A percentile compares a stretch with the other conserved stretches of the same genome.
These are phyloP conservation scores for Cricetomys ansorgei DNA, from an alignment of 2,113 vertebrate genomes.

Conservation along the genomic window DNA sequence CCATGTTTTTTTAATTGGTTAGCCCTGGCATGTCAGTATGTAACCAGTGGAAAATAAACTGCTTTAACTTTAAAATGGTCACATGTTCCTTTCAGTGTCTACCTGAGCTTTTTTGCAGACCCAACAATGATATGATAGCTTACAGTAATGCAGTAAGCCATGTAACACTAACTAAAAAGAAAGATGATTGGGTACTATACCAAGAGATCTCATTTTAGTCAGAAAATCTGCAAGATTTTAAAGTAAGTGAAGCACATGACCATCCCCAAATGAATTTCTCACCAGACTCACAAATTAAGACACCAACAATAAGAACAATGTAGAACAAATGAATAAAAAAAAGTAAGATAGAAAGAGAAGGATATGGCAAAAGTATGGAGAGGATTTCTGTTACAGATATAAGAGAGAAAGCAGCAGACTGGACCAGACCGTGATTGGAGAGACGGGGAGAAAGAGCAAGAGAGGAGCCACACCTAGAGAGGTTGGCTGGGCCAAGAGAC, in stretches of 20 bases:
- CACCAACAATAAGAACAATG: background rate
- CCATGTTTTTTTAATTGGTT: too few species aligned
- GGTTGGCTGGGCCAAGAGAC: background rate
- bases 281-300: background rate
- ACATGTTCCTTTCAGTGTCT: too few species aligned
- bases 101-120: too few species aligned
- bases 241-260: conserved; percentile 47
- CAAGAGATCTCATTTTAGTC: conserved; percentile 73
- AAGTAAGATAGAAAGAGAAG: background rate
- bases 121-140: conserved; percentile 80
- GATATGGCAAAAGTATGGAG: background rate
- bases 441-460: background rate
- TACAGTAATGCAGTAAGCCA: conserved; percentile 74
- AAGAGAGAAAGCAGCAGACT: too few species aligned
- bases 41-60: too few species aligned
- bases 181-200: conserved; percentile 67
- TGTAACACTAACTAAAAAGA: conserved; percentile 60
- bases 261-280: conserved; percentile 41
- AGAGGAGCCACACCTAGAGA: background rate
- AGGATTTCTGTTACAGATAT: too few species aligned
- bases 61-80: too few species aligned
- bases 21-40: too few species aligned
- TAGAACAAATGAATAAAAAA: background rate
- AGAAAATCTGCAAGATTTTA: conserved; percentile 38
- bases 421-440: background rate